These are phyloP conservation scores for Melanostoma mellinum DNA, from an alignment of 2,888 invertebrate genomes.

Conservation along the genomic window DNA sequence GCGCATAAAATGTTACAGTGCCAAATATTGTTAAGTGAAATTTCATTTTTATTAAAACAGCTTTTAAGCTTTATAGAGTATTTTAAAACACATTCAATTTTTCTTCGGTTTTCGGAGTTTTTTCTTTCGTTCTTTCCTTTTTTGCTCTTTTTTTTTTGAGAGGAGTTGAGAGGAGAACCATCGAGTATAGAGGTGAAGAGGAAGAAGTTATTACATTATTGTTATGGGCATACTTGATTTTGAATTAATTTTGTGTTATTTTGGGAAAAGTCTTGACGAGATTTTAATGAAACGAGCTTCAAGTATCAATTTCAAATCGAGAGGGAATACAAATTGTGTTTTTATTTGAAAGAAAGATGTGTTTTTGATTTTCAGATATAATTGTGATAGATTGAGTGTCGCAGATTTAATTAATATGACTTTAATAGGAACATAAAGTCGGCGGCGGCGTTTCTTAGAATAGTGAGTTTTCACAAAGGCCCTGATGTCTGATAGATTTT, in stretches of 20 bases:
- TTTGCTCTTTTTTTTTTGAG: not conserved
- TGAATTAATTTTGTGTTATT: conserved; percentile 7
- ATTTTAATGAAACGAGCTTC: not conserved
- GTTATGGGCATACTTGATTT: conserved; percentile 21
- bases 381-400: too few species aligned
- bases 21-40: conserved; percentile 67
- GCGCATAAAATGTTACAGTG: conserved; percentile 61
- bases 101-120: not conserved
- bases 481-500: too few species aligned
- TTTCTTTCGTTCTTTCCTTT: not conserved
- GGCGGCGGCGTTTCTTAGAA: too few species aligned
- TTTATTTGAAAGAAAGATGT: too few species aligned
- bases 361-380: too few species aligned
- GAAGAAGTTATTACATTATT: conserved; percentile 7
- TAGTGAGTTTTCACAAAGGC: too few species aligned
- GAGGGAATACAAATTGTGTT: too few species aligned
- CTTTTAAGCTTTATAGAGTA: conserved; percentile 37
- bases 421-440: too few species aligned
- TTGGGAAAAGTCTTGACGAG: not conserved
- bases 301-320: too few species aligned
- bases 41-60: conserved; percentile 64
- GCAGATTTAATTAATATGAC: too few species aligned
- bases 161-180: too few species aligned
- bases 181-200: not conserved
- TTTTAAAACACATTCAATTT: conserved; percentile 30